A percentile compares a stretch with the other conserved stretches of the same genome.
These are phyloP conservation scores for Monodelphis domestica DNA, from an alignment of 2,797 vertebrate species.

Conservation along the genomic window DNA sequence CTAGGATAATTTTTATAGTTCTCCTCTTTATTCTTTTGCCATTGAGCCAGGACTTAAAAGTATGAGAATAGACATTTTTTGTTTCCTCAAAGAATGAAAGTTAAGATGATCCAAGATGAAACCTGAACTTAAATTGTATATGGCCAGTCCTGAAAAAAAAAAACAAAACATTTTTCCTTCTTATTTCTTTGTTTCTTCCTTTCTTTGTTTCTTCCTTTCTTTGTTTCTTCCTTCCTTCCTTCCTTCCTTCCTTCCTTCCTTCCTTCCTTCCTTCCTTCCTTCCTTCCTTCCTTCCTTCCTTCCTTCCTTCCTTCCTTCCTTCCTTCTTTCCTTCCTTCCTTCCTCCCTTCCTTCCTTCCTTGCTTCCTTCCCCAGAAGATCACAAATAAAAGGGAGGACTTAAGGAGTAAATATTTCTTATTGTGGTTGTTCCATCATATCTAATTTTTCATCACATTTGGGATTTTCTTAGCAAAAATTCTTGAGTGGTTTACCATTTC, in stretches of 20 bases:
- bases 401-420: not conserved
- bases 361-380: not conserved
- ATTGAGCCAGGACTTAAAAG: not conserved
- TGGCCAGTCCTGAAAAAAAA: not conserved
- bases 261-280: not conserved
- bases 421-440: too few relatives aligned
- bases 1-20: not conserved
- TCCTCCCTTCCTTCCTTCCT: accelerated
- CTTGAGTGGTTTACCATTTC: too few relatives aligned
- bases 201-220: not conserved
- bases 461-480: too few relatives aligned
- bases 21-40: not conserved
- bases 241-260: not conserved
- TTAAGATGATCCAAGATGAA: not conserved
- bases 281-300: too few relatives aligned
- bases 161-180: too few relatives aligned
- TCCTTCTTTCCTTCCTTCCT: accelerated
- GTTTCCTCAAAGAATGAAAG: not conserved
- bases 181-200: not conserved
- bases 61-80: not conserved
- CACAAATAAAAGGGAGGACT: not conserved
- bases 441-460: too few relatives aligned
- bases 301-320: too few relatives aligned
- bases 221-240: too few relatives aligned
- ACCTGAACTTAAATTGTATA: not conserved